A percentile compares a stretch with the other conserved stretches of the same genome.
phyloP scores from a whole-genome alignment of 2,888 invertebrate genomes.

The Acronicta psi region DNA sequence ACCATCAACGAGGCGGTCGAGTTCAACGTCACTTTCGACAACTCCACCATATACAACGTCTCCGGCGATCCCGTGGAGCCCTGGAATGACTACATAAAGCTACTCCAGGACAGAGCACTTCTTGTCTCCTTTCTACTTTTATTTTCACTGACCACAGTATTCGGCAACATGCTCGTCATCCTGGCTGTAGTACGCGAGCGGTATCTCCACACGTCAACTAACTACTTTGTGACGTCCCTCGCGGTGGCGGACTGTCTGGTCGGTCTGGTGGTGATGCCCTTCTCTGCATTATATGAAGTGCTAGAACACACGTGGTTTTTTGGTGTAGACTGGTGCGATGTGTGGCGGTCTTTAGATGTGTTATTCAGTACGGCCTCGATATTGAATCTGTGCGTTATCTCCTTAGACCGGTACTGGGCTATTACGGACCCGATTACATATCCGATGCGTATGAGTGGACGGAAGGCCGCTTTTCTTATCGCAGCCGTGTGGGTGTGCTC shows the following conservation, averaged over 20 bases:
- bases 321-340: constrained; percentile 98
- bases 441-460: constrained; percentile 97
- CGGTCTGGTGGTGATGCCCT: constrained; percentile 99
- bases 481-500: constrained; percentile 99
- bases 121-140: constrained; percentile 94
- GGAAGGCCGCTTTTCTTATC: constrained; percentile 95
- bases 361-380: constrained; percentile 99
- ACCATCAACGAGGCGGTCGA: constrained; percentile 73
- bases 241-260: constrained; percentile 99
- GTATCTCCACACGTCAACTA: constrained; percentile 98
- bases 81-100: constrained; percentile 84
- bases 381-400: constrained; percentile 98
- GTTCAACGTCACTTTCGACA: constrained; percentile 77
- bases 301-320: constrained; percentile 97
- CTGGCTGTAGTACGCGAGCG: constrained; percentile 97
- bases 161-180: constrained; percentile 98
- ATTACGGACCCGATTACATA: constrained; percentile 99
- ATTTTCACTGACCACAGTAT: constrained; percentile 97
- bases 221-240: constrained; percentile 98
- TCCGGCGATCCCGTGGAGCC: constrained; percentile 71
- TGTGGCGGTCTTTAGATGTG: constrained; percentile 99
- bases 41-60: constrained; percentile 70
- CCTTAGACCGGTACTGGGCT: constrained; percentile 99
- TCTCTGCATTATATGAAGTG: constrained; percentile 97
- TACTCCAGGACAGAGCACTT: constrained; percentile 91